Evolutionary conservation across 2,797 vertebrate species (phyloP), one percentile per base, ranked within the genome.

Genomic region (Epinephelus awoara): DNA sequence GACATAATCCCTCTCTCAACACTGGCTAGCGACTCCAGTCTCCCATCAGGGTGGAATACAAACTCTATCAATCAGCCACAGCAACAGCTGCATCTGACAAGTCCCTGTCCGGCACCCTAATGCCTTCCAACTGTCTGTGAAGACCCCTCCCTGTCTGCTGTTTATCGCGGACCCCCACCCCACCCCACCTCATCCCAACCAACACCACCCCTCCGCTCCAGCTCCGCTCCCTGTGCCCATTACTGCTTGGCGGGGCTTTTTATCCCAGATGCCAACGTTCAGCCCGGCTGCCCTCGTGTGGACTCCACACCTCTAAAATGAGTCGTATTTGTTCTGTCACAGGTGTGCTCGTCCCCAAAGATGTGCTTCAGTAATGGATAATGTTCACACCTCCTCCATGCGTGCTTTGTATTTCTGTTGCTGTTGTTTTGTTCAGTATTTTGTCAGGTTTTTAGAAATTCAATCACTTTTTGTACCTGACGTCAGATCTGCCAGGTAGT

Each of bases 81-180:
- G 95, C 95, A 96, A 95, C 97, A 99, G 97, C 97, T 99, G 97
- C 96, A 96, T 96, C 94, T 97, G 97, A 98, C 97, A 97, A 95
- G 96, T 95, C 95, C 95, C 96, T 97, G 97, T 98, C 97, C 94
- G 94, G 96, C 96, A 91, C 94, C 94, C 96, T 96, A 95, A 96
- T 96, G 96, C 96, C 96, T 97, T 96, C 96, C 97, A 96, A 97
- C 96, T 96, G 96, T 96, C 96, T 96, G 82, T 92, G 90, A 89
- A 92, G 94, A 94, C 91, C 95, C 94, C 94, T 95, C 96, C 96
- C 95, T 90, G 95, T 97, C 96, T 96, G 89, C 90, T 81, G 82
- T 89, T 88, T 88, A 92, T 85, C 84, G 57, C 64, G 55, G 82
- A 81, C 80, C 83, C 85, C 86, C 75, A 80, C 89, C 73, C 64